Conservation (phyloP, 2,888 invertebrate genomes). For the Drosophila falleni region DNA sequence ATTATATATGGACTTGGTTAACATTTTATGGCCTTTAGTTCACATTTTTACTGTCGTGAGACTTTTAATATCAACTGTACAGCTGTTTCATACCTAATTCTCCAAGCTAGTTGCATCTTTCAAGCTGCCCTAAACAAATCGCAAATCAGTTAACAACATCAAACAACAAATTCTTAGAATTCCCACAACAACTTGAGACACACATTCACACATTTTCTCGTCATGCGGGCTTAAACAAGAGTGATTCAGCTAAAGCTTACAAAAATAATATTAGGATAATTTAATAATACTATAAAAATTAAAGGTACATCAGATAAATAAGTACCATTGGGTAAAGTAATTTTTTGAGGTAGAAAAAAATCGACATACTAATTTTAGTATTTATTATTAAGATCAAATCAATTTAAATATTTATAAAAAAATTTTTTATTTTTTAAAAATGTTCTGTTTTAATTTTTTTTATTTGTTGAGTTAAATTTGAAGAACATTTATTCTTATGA, state of each 20-base stretch:
- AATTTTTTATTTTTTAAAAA: no score
- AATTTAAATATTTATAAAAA: no score
- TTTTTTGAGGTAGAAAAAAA: no score
- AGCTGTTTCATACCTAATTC: conserved; percentile 31
- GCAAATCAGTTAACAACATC: conserved; percentile 26
- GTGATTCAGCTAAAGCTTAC: not conserved
- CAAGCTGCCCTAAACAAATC: not conserved
- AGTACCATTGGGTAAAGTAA: no score
- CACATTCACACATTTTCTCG: not conserved
- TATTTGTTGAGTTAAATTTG: no score
- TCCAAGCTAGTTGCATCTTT: not conserved
- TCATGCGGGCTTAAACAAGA: conserved; percentile 1
- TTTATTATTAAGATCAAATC: no score
- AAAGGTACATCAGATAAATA: no score
- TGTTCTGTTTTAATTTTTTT: conserved; percentile 6
- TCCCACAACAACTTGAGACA: conserved; percentile 20
- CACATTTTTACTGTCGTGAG: conserved; percentile 53
- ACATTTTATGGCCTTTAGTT: conserved; percentile 46
- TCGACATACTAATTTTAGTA: no score
- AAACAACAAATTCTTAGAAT: conserved; percentile 37
- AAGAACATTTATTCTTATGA: no score
- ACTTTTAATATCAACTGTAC: conserved; percentile 45
- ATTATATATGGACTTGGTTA: conserved; percentile 22
- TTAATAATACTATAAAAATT: no score
- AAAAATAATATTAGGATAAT: no score